Conservation (phyloP, 2,113 vertebrate genomes). For the Corynorhinus townsendii region DNA sequence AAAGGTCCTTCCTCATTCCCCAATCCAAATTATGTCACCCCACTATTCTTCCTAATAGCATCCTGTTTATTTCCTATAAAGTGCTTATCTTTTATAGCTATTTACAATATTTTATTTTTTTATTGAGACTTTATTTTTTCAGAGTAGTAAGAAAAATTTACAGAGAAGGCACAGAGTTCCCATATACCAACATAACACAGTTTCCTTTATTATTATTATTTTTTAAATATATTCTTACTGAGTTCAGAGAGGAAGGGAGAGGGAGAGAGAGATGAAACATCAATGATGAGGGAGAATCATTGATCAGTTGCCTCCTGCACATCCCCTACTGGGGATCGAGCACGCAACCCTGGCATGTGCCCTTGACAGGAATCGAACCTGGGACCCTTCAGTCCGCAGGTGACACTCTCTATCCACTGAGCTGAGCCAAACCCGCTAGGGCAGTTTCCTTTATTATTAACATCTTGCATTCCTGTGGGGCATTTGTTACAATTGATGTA, state of each 20-base stretch:
- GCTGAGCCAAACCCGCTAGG: no score
- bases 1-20: not conserved
- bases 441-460: not conserved
- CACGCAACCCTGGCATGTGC: no score
- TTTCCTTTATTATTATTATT: not conserved
- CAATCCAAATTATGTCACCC: not conserved
- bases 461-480: not conserved
- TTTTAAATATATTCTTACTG: not conserved
- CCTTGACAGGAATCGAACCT: no score
- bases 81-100: not conserved
- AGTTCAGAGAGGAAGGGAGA: no score
- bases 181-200: not conserved
- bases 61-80: not conserved
- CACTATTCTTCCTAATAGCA: not conserved
- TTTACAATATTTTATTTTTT: not conserved
- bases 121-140: not conserved
- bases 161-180: not conserved
- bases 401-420: no score
- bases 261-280: no score
- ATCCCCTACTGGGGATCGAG: no score
- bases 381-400: no score
- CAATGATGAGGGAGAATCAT: no score
- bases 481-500: not conserved
- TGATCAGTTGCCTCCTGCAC: no score
- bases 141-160: constrained; percentile 9